Conservation (phyloP, 2,113 vertebrate species). For the Mastomys natalensis region DNA sequence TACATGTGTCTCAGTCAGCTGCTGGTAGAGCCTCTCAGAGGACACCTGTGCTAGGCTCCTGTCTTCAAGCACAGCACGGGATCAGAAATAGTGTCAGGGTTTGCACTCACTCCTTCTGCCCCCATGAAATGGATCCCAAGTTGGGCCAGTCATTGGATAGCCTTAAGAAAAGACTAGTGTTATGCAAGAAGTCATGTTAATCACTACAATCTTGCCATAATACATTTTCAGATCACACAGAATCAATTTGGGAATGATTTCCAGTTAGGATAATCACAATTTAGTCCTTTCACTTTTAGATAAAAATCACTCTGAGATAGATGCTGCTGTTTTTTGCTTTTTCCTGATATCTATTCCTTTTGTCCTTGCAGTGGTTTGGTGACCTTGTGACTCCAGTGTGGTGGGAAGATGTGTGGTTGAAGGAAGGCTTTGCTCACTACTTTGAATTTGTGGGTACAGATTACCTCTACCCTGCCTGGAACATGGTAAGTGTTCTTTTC, state of each 20-base stretch:
- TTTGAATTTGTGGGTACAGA: slow-evolving; percentile 98
- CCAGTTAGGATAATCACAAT: slow-evolving; percentile 12
- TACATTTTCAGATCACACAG: slow-evolving; percentile 11
- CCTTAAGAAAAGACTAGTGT: neutral
- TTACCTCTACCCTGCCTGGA: slow-evolving; percentile 98
- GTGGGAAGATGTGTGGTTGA: slow-evolving; percentile 99
- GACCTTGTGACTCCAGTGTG: slow-evolving; percentile 98
- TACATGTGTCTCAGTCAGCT: too few species aligned
- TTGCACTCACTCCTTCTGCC: too few species aligned
- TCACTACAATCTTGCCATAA: neutral
- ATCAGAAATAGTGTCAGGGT: too few species aligned
- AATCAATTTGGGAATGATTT: slow-evolving; percentile 19
- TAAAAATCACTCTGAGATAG: slow-evolving; percentile 4
- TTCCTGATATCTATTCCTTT: slow-evolving; percentile 41
- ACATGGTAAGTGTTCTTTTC: slow-evolving; percentile 92
- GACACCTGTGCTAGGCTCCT: too few species aligned
- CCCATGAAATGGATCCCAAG: too few species aligned
- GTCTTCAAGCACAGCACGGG: too few species aligned
- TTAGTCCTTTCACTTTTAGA: slow-evolving; percentile 24
- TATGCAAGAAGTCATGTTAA: neutral
- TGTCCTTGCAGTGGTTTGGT: slow-evolving; percentile 95
- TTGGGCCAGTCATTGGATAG: too few species aligned
- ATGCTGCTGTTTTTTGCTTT: neutral
- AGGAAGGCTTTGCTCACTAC: slow-evolving; percentile 98
- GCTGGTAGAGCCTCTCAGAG: too few species aligned